Percentiles rank a stretch among this genome's conserved stretches.
Evolutionary conservation across 1,140 invertebrate genomes (phyloP).

Genomic region (Anastrepha ludens): DNA sequence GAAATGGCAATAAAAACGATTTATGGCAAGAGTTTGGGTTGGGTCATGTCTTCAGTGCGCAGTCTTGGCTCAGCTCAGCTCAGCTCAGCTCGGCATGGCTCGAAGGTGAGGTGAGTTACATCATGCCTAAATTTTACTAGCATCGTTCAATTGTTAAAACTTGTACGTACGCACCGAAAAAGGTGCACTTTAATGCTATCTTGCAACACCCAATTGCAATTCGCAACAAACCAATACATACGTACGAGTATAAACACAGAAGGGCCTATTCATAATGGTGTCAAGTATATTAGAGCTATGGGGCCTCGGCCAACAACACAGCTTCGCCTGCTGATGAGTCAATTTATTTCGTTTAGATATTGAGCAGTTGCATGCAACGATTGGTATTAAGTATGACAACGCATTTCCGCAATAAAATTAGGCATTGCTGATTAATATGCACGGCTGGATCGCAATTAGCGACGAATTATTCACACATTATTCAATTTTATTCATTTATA

Average conservation of each 20-base stretch:
- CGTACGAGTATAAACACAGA: not conserved
- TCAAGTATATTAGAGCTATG: not conserved
- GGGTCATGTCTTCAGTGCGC: constrained; percentile 42
- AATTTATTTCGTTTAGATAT: not conserved
- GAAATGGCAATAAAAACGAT: constrained; percentile 45
- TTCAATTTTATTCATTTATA: too few relatives aligned
- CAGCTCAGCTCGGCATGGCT: too few relatives aligned
- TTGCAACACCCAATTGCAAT: not conserved
- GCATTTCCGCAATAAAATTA: not conserved
- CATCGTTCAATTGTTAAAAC: not conserved
- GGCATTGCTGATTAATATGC: not conserved
- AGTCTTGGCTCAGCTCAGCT: not conserved
- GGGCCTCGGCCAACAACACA: not conserved
- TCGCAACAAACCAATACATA: not conserved
- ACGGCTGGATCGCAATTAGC: too few relatives aligned
- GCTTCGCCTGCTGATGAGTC: constrained; percentile 6
- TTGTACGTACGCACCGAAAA: not conserved
- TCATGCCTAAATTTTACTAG: not conserved
- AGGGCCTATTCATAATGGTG: not conserved
- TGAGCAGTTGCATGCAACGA: not conserved
- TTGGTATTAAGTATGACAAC: not conserved
- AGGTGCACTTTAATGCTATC: not conserved
- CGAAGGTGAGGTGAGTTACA: constrained; percentile 26
- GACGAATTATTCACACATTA: too few relatives aligned
- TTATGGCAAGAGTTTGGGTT: constrained; percentile 41